Evolutionary conservation across 2,797 vertebrate genomes (phyloP).

Genomic region (Scolopax bukidnonensis): DNA sequence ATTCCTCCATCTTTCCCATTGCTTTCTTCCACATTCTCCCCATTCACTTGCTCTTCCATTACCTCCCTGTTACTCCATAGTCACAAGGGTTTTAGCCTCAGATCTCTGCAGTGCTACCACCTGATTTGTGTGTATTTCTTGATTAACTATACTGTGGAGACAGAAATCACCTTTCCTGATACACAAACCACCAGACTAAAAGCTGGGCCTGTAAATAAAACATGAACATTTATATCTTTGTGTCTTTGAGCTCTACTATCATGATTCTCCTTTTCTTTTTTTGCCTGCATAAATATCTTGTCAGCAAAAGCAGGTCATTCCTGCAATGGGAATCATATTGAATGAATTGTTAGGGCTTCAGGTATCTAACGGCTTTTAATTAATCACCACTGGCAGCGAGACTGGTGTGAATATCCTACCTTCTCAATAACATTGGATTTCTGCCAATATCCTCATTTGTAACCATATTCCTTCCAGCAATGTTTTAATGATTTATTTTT

Average conservation of each 20-base stretch:
- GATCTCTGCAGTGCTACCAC: background rate
- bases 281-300: background rate
- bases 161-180: background rate
- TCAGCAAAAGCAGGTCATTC: conserved; percentile 18
- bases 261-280: background rate
- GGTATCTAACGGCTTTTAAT: conserved; percentile 40
- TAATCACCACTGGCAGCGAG: conserved; percentile 36
- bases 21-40: background rate
- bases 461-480: conserved; percentile 57
- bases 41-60: background rate
- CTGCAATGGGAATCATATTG: conserved; percentile 18
- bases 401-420: conserved; percentile 12
- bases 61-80: background rate
- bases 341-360: background rate
- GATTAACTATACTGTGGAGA: background rate
- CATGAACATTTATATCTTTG: conserved; percentile 15
- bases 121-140: conserved; percentile 18
- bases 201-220: conserved; percentile 43
- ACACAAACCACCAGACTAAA: background rate
- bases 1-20: background rate
- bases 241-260: conserved; percentile 16
- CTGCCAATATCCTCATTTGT: conserved; percentile 64
- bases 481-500: conserved; percentile 68
- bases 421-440: conserved; percentile 41
- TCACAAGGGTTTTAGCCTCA: background rate